Evolutionary conservation across 2,888 invertebrate genomes (phyloP), one percentile per base, ranked within the genome.

Genomic region (Plagodis pulveraria): DNA sequence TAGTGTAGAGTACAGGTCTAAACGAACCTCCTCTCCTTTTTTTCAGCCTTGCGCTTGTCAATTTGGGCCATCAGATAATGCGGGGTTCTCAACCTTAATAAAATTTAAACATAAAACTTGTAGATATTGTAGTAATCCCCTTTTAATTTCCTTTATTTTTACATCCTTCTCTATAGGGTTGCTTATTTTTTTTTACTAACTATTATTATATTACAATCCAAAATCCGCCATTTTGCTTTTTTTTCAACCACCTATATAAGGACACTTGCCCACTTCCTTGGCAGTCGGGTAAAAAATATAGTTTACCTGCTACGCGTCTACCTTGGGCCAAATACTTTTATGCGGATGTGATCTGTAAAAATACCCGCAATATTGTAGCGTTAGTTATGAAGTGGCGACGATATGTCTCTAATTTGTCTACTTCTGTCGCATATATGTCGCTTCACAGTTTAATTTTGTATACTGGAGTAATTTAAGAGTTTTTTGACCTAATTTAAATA

Each of bases 261-360:
- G n/a, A n/a, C n/a, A n/a, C n/a, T n/a, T n/a, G n/a, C n/a, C n/a
- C n/a, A n/a, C n/a, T 22, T 22, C 22, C 22, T 22, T 22, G 2
- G 22, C 22, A 22, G 22, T 2, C 4, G 22, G 22, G 22, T 22
- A 22, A 22, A 22, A 22, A 2, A 22, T 22, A 4, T 8, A 36
- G 5, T 7, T 5, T 36, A 36, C 8, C 5, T 11, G 32, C 35
- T 44, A 36, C 56, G 50, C 44, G 53, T 40, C 5, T 65, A 32
- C 5, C 62, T 65, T 67, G 55, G 0, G 1, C 55, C 66, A 46
- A 10, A 50, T 47, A 49, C 56, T 54, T 48, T 45, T 50, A 61
- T 63, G 68, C 68, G 72, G 69, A 69, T 69, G 57, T 57, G 34
- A 44, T 38, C 62, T 57, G 62, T 75, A 71, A 73, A 77, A 75